These are phyloP conservation scores for Xanthorhoe designata DNA, from an alignment of 2,888 invertebrate genomes.

Conservation along the genomic window DNA sequence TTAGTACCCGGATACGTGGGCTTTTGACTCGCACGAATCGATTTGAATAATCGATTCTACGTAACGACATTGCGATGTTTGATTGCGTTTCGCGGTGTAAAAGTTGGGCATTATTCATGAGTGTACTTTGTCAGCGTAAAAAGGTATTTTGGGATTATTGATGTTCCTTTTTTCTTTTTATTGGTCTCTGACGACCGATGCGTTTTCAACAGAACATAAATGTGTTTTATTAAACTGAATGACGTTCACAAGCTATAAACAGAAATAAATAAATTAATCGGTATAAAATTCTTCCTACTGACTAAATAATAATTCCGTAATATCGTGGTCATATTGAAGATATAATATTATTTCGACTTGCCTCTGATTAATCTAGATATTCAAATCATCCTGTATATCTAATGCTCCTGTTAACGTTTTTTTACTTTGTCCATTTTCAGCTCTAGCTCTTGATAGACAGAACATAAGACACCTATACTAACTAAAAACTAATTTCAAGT, in stretches of 20 bases:
- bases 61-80: constrained; percentile 36
- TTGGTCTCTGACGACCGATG: background rate
- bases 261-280: background rate
- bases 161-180: background rate
- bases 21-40: constrained; percentile 52
- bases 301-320: too few relatives aligned
- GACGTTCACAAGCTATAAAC: background rate
- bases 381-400: too few relatives aligned
- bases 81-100: constrained; percentile 37
- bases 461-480: too few relatives aligned
- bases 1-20: constrained; percentile 59
- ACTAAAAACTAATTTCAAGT: too few relatives aligned
- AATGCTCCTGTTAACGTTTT: too few relatives aligned
- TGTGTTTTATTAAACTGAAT: background rate
- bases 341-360: background rate
- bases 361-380: background rate
- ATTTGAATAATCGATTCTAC: constrained; percentile 50
- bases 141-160: constrained; percentile 10
- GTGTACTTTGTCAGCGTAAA: constrained; percentile 9
- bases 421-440: too few relatives aligned
- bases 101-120: constrained; percentile 37
- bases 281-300: too few relatives aligned
- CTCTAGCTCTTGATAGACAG: too few relatives aligned
- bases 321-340: background rate
- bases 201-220: background rate